phyloP scores from a whole-genome alignment of 2,797 vertebrate species.

The Acanthiza pusilla region DNA sequence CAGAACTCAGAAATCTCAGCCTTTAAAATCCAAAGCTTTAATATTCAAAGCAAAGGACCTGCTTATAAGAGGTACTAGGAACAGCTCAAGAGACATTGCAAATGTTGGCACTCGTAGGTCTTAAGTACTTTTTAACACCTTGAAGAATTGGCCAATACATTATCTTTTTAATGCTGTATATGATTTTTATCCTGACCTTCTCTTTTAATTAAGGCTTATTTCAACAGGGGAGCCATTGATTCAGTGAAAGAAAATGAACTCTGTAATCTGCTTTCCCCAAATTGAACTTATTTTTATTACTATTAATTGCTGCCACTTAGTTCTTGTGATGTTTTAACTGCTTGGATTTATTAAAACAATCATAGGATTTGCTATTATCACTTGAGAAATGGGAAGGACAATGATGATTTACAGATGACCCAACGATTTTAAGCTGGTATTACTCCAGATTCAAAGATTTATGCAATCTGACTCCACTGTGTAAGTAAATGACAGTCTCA shows the following conservation, averaged over 20 bases:
- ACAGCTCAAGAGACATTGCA: not conserved
- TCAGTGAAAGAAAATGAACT: conserved; percentile 67
- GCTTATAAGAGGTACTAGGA: not conserved
- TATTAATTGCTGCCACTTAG: conserved; percentile 69
- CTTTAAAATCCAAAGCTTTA: not conserved
- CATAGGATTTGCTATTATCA: conserved; percentile 53
- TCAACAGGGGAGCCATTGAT: conserved; percentile 58
- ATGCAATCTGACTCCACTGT: not conserved
- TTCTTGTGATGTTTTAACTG: conserved; percentile 67
- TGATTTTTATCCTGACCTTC: conserved; percentile 59
- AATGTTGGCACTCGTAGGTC: not conserved
- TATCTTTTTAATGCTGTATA: conserved; percentile 50
- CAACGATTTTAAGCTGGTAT: not conserved
- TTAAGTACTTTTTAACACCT: conserved; percentile 62
- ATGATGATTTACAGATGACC: not conserved
- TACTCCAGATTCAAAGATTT: conserved; percentile 32
- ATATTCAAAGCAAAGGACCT: not conserved
- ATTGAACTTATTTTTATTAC: conserved; percentile 71
- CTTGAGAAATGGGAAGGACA: conserved; percentile 31
- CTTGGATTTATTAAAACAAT: conserved; percentile 67
- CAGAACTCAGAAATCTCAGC: not conserved
- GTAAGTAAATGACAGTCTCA: not conserved
- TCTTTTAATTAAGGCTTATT: conserved; percentile 68
- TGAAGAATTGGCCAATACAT: conserved; percentile 52
- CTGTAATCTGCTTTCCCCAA: conserved; percentile 65